These are phyloP conservation scores for Polyommatus icarus DNA, from an alignment of 2,888 invertebrate species.

Conservation along the genomic window DNA sequence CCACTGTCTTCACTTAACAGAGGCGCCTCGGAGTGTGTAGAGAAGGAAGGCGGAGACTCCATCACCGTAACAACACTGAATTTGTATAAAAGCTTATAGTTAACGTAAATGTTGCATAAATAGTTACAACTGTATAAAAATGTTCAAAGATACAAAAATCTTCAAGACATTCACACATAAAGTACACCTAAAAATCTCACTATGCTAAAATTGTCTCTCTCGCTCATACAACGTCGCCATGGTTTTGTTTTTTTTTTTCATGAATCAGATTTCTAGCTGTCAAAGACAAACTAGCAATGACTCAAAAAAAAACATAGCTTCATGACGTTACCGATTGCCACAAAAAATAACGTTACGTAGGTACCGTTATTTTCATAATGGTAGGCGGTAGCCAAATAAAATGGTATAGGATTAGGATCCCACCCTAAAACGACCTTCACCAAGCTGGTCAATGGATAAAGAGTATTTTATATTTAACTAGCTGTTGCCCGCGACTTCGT, in stretches of 20 bases:
- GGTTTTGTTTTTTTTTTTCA: constrained; percentile 34
- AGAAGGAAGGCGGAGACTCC: constrained; percentile 89
- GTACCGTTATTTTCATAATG: too few species aligned
- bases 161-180: constrained; percentile 45
- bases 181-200: constrained; percentile 36
- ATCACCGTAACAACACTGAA: constrained; percentile 68
- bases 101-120: constrained; percentile 53
- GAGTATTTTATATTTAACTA: too few species aligned
- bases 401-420: too few species aligned
- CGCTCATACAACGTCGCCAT: constrained; percentile 36
- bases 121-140: constrained; percentile 50
- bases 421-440: too few species aligned
- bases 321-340: not conserved
- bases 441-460: too few species aligned
- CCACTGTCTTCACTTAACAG: constrained; percentile 88
- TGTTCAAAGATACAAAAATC: constrained; percentile 46
- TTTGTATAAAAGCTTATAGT: constrained; percentile 47
- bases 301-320: not conserved
- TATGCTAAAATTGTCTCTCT: constrained; percentile 36
- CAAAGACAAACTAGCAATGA: not conserved
- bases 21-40: constrained; percentile 86
- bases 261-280: not conserved
- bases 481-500: too few species aligned
- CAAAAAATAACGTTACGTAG: too few species aligned
- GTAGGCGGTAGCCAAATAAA: too few species aligned